phyloP scores from a whole-genome alignment of 2,113 vertebrate species.

The Lutjanus erythropterus region DNA sequence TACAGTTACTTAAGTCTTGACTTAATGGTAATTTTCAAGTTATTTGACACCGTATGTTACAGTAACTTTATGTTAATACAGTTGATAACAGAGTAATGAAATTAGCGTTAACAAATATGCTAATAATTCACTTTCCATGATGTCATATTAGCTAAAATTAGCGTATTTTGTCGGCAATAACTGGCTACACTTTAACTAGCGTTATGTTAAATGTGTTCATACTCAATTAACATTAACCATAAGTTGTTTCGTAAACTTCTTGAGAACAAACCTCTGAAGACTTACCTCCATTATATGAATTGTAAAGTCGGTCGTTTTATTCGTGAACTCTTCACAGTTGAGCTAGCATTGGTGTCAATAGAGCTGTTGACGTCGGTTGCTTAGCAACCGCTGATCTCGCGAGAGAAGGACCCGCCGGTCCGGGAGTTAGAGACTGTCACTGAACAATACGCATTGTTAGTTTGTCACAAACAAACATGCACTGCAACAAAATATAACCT shows the following conservation, averaged over 20 bases:
- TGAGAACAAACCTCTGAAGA: not conserved
- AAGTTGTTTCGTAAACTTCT: not conserved
- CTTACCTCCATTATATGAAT: constrained; percentile 60
- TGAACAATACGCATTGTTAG: too few relatives aligned
- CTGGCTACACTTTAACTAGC: not conserved
- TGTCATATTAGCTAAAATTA: not conserved
- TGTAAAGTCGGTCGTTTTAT: not conserved
- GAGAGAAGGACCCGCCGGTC: constrained; percentile 25
- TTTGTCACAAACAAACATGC: too few relatives aligned
- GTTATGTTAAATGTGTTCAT: not conserved
- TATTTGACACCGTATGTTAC: not conserved
- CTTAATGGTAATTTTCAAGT: not conserved
- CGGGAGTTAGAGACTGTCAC: too few relatives aligned
- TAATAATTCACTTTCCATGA: not conserved
- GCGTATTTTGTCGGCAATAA: not conserved
- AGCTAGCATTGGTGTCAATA: not conserved
- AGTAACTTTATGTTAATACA: not conserved
- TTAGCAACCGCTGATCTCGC: constrained; percentile 62
- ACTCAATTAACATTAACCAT: not conserved
- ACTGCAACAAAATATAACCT: too few relatives aligned
- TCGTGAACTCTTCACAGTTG: not conserved
- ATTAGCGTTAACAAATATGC: not conserved
- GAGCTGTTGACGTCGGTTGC: constrained; percentile 53
- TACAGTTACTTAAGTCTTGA: not conserved
- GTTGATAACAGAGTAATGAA: not conserved